Percentiles rank a stretch among this genome's conserved stretches.
Conservation (phyloP, 2,797 vertebrate genomes). For the Macropodus opercularis region DNA sequence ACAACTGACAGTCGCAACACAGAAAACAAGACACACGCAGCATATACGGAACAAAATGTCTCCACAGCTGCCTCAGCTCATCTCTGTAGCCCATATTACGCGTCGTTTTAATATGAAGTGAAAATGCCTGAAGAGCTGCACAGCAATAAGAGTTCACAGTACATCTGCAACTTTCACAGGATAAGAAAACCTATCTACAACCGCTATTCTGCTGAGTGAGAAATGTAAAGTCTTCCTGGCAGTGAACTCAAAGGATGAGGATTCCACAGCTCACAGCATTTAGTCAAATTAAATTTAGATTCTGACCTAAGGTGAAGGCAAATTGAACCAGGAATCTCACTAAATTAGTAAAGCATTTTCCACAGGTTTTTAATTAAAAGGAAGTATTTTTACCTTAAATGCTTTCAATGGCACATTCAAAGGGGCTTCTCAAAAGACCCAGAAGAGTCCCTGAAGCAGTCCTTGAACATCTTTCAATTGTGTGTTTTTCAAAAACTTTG, state of each 20-base stretch:
- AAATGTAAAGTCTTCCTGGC: conserved; percentile 12
- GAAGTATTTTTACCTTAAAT: conserved; percentile 12
- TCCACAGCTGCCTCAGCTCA: conserved; percentile 7
- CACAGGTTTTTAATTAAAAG: conserved; percentile 8
- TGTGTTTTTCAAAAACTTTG: conserved; percentile 17
- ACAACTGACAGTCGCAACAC: conserved; percentile 26
- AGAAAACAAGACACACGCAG: conserved; percentile 4
- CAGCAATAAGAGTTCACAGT: conserved; percentile 21
- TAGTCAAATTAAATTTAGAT: background rate
- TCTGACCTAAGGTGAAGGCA: background rate
- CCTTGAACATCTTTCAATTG: conserved; percentile 25
- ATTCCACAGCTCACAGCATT: background rate
- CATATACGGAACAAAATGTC: conserved; percentile 3
- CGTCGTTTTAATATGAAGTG: conserved; percentile 13
- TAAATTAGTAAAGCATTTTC: background rate
- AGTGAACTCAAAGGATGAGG: conserved; percentile 5
- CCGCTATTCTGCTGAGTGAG: conserved; percentile 8
- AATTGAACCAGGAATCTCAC: background rate
- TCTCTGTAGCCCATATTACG: conserved; percentile 10
- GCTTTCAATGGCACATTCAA: conserved; percentile 14
- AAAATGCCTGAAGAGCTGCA: conserved; percentile 9
- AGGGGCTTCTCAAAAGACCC: background rate
- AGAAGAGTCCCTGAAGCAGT: conserved; percentile 30
- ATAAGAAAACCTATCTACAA: conserved; percentile 7
- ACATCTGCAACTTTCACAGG: conserved; percentile 6